phyloP scores from a whole-genome alignment of 2,113 vertebrate genomes.

The Festucalex cinctus region DNA sequence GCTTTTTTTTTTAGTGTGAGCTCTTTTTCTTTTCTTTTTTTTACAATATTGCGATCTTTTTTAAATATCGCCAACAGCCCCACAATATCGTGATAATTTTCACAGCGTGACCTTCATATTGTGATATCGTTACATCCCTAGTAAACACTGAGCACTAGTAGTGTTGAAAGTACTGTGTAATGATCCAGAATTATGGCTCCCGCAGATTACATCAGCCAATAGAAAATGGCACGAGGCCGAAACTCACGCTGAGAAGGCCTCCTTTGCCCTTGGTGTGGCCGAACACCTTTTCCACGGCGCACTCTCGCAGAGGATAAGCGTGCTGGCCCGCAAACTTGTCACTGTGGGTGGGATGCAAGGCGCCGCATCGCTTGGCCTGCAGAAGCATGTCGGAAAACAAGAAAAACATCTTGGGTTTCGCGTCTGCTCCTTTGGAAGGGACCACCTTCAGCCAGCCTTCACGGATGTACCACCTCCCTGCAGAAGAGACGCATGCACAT shows the following conservation, averaged over 20 bases:
- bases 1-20: too few relatives aligned
- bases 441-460: conserved; percentile 75
- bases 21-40: too few relatives aligned
- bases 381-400: conserved; percentile 90
- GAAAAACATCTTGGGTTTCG: conserved; percentile 81
- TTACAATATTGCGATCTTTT: too few relatives aligned
- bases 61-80: too few relatives aligned
- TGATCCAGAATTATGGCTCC: too few relatives aligned
- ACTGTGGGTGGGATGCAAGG: conserved; percentile 63
- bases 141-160: too few relatives aligned
- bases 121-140: too few relatives aligned
- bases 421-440: conserved; percentile 69
- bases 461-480: conserved; percentile 70
- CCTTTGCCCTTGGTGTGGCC: conserved; percentile 76
- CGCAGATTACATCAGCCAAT: too few relatives aligned
- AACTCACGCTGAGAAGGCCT: conserved; percentile 70
- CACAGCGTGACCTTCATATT: too few relatives aligned
- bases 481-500: background rate
- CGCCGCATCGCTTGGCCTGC: conserved; percentile 77
- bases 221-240: background rate
- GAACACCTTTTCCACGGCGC: conserved; percentile 78
- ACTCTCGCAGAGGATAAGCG: conserved; percentile 79
- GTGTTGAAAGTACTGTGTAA: too few relatives aligned
- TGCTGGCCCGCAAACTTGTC: conserved; percentile 71
- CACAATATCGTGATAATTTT: too few relatives aligned